Evolutionary conservation across 2,888 invertebrate species (phyloP).

Genomic region (Dasysyrphus albostriatus): DNA sequence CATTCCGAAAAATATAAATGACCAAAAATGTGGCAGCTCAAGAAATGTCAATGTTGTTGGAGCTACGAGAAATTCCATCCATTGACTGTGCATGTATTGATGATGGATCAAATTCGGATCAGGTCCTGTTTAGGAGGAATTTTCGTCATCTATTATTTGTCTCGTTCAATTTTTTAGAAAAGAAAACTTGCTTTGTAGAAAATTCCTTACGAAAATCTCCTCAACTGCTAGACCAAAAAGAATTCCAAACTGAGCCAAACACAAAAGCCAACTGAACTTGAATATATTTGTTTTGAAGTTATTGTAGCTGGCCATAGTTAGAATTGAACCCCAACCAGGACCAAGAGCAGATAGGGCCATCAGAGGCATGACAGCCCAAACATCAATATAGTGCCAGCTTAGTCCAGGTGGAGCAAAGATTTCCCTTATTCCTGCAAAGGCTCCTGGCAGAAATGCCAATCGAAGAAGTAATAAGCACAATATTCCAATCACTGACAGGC

Average conservation of each 20-base stretch:
- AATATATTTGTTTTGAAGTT: slow-evolving; percentile 89
- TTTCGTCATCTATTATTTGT: no score
- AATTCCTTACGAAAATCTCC: slow-evolving; percentile 89
- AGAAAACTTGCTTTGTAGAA: slow-evolving; percentile 81
- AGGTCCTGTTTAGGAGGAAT: no score
- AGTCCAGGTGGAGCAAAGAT: slow-evolving; percentile 68
- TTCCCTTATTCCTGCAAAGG: slow-evolving; percentile 62
- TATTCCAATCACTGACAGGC: slow-evolving; percentile 75
- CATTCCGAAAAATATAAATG: slow-evolving; percentile 90
- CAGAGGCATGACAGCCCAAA: slow-evolving; percentile 70
- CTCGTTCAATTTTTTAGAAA: no score
- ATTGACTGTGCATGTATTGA: slow-evolving; percentile 76
- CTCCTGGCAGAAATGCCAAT: slow-evolving; percentile 79
- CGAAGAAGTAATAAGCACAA: slow-evolving; percentile 78
- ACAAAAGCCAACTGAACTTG: slow-evolving; percentile 80
- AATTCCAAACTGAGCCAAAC: slow-evolving; percentile 78
- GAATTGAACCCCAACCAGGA: slow-evolving; percentile 92
- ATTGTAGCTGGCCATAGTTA: slow-evolving; percentile 93
- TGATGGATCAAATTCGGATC: slow-evolving; percentile 17
- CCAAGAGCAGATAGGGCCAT: slow-evolving; percentile 90
- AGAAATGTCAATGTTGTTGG: slow-evolving; percentile 78
- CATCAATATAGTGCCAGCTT: background rate
- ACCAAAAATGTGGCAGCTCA: slow-evolving; percentile 89
- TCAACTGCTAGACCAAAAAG: slow-evolving; percentile 85
- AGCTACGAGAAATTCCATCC: slow-evolving; percentile 79